Conservation (phyloP, 2,113 vertebrate species). For the Panthera uncia region DNA sequence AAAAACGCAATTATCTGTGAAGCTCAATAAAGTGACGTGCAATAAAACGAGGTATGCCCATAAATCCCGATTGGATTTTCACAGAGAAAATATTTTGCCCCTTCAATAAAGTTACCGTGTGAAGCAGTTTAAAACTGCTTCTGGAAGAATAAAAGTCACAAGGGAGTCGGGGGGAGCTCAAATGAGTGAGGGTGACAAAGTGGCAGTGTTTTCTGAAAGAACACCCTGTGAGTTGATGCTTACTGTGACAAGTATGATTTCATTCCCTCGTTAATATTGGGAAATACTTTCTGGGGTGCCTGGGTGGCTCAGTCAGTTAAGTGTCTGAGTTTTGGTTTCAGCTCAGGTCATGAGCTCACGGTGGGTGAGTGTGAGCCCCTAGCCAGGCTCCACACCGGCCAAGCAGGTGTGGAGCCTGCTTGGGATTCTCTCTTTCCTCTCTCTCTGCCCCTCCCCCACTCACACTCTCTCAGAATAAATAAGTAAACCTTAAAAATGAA, state of each 20-base stretch:
- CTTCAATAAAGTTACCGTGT: not conserved
- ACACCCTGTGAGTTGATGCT: accelerated
- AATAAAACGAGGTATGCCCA: not conserved
- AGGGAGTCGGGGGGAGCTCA: not conserved
- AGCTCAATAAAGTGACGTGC: not conserved
- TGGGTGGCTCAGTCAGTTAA: too few species aligned
- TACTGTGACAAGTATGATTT: not conserved
- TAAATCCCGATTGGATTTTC: not conserved
- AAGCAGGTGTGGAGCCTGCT: too few species aligned
- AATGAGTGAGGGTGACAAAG: not conserved
- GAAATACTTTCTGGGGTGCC: too few species aligned
- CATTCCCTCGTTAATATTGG: not conserved
- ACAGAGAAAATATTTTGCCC: not conserved
- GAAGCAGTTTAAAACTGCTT: not conserved
- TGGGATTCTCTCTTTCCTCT: too few species aligned
- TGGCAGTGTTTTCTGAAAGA: not conserved
- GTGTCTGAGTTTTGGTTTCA: too few species aligned
- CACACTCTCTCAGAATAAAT: too few species aligned
- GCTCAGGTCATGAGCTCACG: too few species aligned
- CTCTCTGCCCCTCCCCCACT: too few species aligned
- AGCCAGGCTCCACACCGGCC: too few species aligned
- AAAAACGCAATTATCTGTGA: not conserved
- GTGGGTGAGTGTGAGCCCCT: too few species aligned
- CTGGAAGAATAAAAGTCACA: not conserved
- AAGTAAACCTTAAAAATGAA: too few species aligned